Percentiles rank a stretch among this genome's conserved stretches.
These are phyloP conservation scores for Plectropomus leopardus DNA, from an alignment of 2,113 vertebrate species.

Conservation along the genomic window DNA sequence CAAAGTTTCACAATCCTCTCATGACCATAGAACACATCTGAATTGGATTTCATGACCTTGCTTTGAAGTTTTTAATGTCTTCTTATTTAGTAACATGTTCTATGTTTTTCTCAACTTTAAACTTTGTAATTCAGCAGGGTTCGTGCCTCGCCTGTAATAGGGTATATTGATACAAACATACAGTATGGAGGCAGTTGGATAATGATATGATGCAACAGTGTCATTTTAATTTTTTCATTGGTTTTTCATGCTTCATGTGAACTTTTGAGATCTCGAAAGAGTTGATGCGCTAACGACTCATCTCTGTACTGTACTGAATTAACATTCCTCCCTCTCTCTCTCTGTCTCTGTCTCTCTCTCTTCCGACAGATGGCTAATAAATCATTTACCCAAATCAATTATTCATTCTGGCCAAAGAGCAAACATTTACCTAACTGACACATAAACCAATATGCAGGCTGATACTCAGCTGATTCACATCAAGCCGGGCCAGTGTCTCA, in stretches of 20 bases:
- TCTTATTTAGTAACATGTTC: not conserved
- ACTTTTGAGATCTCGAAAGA: slow-evolving; percentile 22
- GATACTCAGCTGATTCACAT: slow-evolving; percentile 11
- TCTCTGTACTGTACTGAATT: slow-evolving; percentile 9
- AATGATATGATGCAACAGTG: not conserved
- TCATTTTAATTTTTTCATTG: not conserved
- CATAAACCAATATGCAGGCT: slow-evolving; percentile 40
- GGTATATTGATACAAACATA: not conserved
- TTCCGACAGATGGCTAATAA: slow-evolving; percentile 89
- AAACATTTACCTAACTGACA: slow-evolving; percentile 87
- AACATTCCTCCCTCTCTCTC: slow-evolving; percentile 5
- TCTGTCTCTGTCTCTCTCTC: not conserved
- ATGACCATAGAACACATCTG: not conserved
- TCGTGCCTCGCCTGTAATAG: not conserved
- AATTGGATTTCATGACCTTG: not conserved
- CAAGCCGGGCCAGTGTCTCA: not conserved
- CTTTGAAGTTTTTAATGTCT: not conserved
- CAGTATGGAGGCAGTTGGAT: not conserved
- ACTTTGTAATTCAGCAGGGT: not conserved
- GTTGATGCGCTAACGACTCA: slow-evolving; percentile 24
- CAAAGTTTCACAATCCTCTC: not conserved
- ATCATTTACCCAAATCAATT: slow-evolving; percentile 91
- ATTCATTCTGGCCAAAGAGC: slow-evolving; percentile 89
- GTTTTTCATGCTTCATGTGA: not conserved
- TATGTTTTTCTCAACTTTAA: not conserved